A percentile compares a stretch with the other conserved stretches of the same genome.
Evolutionary conservation across 1,140 invertebrate genomes (phyloP).

Genomic region (Eciton burchellii): DNA sequence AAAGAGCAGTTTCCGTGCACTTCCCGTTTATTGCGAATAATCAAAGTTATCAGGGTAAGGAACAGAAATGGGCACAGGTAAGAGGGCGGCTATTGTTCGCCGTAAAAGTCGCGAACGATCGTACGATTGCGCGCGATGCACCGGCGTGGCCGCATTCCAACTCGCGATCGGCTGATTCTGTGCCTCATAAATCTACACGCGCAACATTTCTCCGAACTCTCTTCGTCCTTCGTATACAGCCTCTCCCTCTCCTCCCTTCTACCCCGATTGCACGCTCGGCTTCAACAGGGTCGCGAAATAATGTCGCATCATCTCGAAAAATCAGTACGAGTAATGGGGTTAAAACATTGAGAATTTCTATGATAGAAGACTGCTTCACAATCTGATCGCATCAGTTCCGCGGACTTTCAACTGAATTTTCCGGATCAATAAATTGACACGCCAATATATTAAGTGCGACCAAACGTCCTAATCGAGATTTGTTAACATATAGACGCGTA

Average conservation of each 20-base stretch:
- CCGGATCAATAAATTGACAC: too few species aligned
- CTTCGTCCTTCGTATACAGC: slow-evolving; percentile 64
- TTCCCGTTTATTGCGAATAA: neutral
- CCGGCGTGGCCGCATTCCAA: slow-evolving; percentile 72
- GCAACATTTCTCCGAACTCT: slow-evolving; percentile 45
- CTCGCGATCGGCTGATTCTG: slow-evolving; percentile 62
- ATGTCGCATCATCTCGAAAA: neutral
- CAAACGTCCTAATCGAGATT: too few species aligned
- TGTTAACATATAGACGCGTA: too few species aligned
- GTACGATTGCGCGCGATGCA: slow-evolving; percentile 64
- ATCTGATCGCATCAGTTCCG: too few species aligned
- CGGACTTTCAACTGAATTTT: too few species aligned
- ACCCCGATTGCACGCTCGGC: neutral
- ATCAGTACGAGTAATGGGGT: neutral
- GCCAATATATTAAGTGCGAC: too few species aligned
- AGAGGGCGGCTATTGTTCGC: slow-evolving; percentile 28
- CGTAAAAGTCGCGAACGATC: slow-evolving; percentile 65
- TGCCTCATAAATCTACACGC: slow-evolving; percentile 68
- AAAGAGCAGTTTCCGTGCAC: too few species aligned
- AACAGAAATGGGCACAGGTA: neutral
- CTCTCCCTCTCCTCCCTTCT: neutral
- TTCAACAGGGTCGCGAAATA: neutral
- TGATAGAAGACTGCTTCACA: too few species aligned
- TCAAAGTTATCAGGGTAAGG: slow-evolving; percentile 31
- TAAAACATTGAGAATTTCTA: neutral